A percentile compares a stretch with the other conserved stretches of the same genome.
phyloP scores from a whole-genome alignment of 2,888 invertebrate genomes.

The Aquatica leii region DNA sequence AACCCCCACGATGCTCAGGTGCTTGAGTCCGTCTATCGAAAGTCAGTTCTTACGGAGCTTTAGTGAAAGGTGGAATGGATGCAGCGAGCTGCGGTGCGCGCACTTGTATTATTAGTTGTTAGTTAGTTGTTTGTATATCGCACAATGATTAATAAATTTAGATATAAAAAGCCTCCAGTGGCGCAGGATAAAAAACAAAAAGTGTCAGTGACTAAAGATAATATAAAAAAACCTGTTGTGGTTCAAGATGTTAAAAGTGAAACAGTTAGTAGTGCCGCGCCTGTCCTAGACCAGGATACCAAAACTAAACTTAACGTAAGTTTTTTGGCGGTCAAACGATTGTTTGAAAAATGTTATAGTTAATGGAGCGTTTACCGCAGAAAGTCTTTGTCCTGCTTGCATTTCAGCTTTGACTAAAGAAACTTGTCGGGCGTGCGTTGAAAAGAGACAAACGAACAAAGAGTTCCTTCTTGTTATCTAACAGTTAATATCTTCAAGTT shows the following conservation, averaged over 20 bases:
- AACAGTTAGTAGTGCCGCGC: background rate
- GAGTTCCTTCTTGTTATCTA: slow-evolving; percentile 11
- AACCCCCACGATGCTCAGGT: slow-evolving; percentile 41
- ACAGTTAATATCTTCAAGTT: no score
- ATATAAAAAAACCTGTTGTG: slow-evolving; percentile 4
- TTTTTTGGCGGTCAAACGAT: slow-evolving; percentile 23
- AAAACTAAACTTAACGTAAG: slow-evolving; percentile 49
- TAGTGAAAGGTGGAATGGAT: slow-evolving; percentile 43
- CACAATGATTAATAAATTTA: slow-evolving; percentile 58
- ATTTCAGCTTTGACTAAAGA: slow-evolving; percentile 7
- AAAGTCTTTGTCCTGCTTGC: slow-evolving; percentile 10
- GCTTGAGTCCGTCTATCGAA: slow-evolving; percentile 39
- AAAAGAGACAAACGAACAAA: slow-evolving; percentile 23
- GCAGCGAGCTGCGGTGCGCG: slow-evolving; percentile 20
- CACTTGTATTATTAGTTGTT: slow-evolving; percentile 19
- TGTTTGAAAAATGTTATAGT: background rate
- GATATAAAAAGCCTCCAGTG: slow-evolving; percentile 55
- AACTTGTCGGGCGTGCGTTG: background rate
- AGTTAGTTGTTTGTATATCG: slow-evolving; percentile 16
- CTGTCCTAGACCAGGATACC: slow-evolving; percentile 41
- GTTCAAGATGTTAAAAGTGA: slow-evolving; percentile 14
- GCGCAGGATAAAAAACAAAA: slow-evolving; percentile 40
- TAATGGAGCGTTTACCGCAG: slow-evolving; percentile 2
- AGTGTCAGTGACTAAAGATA: slow-evolving; percentile 29
- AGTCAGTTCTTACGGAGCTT: slow-evolving; percentile 43